Evolutionary conservation across 2,888 invertebrate species (phyloP).

Genomic region (Aporophyla nigra): DNA sequence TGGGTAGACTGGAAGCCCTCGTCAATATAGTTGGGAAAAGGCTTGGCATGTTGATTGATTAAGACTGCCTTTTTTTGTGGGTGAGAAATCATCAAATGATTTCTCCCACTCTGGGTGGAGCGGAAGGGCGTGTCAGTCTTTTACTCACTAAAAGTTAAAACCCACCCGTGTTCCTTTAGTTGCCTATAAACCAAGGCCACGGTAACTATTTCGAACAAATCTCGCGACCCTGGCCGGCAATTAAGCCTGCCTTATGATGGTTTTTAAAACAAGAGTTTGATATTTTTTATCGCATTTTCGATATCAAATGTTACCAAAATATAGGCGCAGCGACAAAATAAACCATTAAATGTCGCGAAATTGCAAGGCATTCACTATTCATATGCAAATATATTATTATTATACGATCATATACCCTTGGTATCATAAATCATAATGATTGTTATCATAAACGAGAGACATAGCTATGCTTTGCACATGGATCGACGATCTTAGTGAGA

Average conservation of each 20-base stretch:
- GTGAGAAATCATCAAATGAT: too few relatives aligned
- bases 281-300: neutral
- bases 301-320: neutral
- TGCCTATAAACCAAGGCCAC: too few relatives aligned
- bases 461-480: neutral
- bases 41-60: too few relatives aligned
- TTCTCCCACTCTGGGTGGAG: too few relatives aligned
- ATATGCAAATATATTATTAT: constrained; percentile 41
- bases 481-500: neutral
- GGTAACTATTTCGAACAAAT: too few relatives aligned
- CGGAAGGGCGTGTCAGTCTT: too few relatives aligned
- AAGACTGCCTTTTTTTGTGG: too few relatives aligned
- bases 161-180: too few relatives aligned
- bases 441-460: constrained; percentile 24
- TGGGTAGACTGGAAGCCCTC: too few relatives aligned
- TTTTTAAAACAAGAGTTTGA: neutral
- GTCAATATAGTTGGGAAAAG: too few relatives aligned
- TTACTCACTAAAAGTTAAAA: too few relatives aligned
- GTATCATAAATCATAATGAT: constrained; percentile 28
- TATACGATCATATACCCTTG: constrained; percentile 11
- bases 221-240: too few relatives aligned
- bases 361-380: constrained; percentile 19
- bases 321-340: constrained; percentile 1
- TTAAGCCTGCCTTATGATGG: neutral
- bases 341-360: constrained; percentile 19